phyloP scores from a whole-genome alignment of 1,140 invertebrate genomes.

The Pseudomyrmex concolor region DNA sequence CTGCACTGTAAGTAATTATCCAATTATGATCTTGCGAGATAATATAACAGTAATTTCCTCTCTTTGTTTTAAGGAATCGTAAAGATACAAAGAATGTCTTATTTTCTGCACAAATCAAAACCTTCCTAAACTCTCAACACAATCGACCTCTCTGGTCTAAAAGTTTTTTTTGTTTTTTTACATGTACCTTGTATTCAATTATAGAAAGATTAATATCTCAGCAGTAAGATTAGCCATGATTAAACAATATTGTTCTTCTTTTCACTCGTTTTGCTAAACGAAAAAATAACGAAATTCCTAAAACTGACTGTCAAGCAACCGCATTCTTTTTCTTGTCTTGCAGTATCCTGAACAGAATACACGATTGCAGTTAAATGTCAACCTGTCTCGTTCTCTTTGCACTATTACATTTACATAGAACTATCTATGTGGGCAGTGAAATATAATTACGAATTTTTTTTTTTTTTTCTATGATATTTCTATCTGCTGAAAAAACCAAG shows the following conservation, averaged over 20 bases:
- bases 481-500: slow-evolving; percentile 39
- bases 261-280: neutral
- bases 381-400: slow-evolving; percentile 11
- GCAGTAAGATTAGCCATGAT: slow-evolving; percentile 23
- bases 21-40: neutral
- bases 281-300: slow-evolving; percentile 19
- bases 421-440: slow-evolving; percentile 19
- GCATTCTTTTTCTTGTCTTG: neutral
- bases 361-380: slow-evolving; percentile 37
- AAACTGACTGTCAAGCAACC: slow-evolving; percentile 20
- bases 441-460: slow-evolving; percentile 18
- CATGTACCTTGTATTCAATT: slow-evolving; percentile 49
- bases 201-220: slow-evolving; percentile 15
- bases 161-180: slow-evolving; percentile 6
- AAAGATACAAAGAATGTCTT: slow-evolving; percentile 64
- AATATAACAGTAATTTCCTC: too few relatives aligned
- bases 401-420: slow-evolving; percentile 44
- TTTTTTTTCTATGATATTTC: slow-evolving; percentile 13
- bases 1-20: neutral
- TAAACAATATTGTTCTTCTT: slow-evolving; percentile 7
- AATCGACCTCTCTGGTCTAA: slow-evolving; percentile 45
- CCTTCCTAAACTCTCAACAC: slow-evolving; percentile 80
- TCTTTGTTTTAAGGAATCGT: too few relatives aligned
- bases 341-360: slow-evolving; percentile 32
- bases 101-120: slow-evolving; percentile 85